Evolutionary conservation across 2,113 vertebrate genomes (phyloP), one percentile per base, ranked within the genome.

Genomic region (Pseudopipra pipra): DNA sequence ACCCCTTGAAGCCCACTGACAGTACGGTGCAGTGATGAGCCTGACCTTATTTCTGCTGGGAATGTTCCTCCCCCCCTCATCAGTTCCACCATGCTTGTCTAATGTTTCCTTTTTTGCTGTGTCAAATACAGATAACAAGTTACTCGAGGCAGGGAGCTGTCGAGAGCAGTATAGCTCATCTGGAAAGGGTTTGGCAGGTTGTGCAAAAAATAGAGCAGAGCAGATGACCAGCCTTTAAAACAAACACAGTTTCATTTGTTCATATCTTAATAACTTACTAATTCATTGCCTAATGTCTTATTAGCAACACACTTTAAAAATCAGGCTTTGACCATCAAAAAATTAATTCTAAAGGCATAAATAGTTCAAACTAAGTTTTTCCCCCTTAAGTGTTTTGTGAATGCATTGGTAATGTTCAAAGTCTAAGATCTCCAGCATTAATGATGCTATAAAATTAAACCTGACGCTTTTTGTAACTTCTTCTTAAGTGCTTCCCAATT

Each of bases 111-210:
- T 66, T 96, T 93, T 84, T 90, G 63, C 85, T 21, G n/a, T 66
- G 89, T 86, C 27, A 17, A 79, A 88, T 84, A 67, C 15, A 84
- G 75, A 74, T 90, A 93, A 94, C 49, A 63, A 96, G 83, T 84
- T 89, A 93, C 95, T 96, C 3, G 72, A 93, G 96, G 96, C 96
- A 90, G 73, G 43, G 86, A 95, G 81, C 85, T 96, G 93, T 95
- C 90, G 2, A 81, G 61, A 63, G 47, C 27, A 13, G 61, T 90
- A 56, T 2, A 85, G 82, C 72, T 96, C 95, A 96, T 63, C 65
- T 56, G 66, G 9, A 24, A 71, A 91, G 35, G 51, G 54, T 55
- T 76, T 74, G 27, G 63, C 76, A 94, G 65, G 52, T 68, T 56
- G 17, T 52, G 71, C 39, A 37, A 88, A 92, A 97, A 95, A 74